Conservation (phyloP, 2,888 invertebrate species). For the Diogma glabrata region DNA sequence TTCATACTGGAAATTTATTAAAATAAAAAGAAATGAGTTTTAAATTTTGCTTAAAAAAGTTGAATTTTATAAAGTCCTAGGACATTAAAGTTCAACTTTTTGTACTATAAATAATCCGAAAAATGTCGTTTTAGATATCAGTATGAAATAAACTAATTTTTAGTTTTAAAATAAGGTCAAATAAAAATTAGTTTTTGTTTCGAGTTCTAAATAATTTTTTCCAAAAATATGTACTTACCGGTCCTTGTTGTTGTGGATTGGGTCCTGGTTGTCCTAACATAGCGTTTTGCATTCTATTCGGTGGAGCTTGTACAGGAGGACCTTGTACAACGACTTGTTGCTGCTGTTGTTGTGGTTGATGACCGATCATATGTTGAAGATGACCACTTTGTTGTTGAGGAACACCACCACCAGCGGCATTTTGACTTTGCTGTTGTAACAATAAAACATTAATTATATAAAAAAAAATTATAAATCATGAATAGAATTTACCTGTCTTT, state of each 20-base stretch:
- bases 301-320: constrained; percentile 38
- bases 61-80: too few species aligned
- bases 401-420: constrained; percentile 29
- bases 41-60: too few species aligned
- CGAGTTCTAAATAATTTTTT: background rate
- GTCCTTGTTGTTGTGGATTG: constrained; percentile 29
- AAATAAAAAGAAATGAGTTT: too few species aligned
- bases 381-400: constrained; percentile 27
- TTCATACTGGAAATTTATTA: too few species aligned
- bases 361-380: constrained; percentile 35
- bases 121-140: too few species aligned
- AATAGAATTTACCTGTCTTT: constrained; percentile 47
- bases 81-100: too few species aligned
- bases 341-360: constrained; percentile 33
- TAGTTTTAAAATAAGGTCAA: too few species aligned
- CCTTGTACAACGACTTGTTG: constrained; percentile 43
- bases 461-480: background rate
- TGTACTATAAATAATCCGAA: too few species aligned
- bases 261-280: constrained; percentile 29
- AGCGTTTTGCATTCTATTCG: constrained; percentile 33
- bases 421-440: constrained; percentile 25
- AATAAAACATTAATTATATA: background rate
- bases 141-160: too few species aligned
- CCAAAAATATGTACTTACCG: constrained; percentile 26
- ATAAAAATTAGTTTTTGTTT: too few species aligned